Evolutionary conservation across 2,797 vertebrate genomes (phyloP).

Genomic region (Chiroxiphia lanceolata): DNA sequence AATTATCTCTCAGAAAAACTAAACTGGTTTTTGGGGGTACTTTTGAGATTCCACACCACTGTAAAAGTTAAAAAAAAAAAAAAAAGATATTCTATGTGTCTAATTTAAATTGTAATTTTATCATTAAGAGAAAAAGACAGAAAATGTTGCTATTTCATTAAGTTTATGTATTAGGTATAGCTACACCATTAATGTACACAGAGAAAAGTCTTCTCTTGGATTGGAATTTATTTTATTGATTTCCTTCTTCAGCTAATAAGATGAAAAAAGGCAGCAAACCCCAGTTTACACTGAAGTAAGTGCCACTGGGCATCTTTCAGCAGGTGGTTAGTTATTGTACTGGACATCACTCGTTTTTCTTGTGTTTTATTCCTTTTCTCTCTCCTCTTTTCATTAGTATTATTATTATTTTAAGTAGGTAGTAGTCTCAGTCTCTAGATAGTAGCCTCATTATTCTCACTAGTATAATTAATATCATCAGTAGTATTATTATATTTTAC

Average conservation of each 20-base stretch:
- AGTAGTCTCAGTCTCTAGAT: neutral
- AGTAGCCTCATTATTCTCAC: neutral
- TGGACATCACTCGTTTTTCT: neutral
- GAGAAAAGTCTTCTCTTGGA: neutral
- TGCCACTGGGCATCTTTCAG: fast-evolving
- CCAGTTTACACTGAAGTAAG: neutral
- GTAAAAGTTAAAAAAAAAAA: neutral
- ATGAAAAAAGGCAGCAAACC: neutral
- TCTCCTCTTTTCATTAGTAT: neutral
- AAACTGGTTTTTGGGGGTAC: neutral
- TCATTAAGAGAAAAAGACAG: neutral
- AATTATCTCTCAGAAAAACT: neutral
- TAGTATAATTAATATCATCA: neutral
- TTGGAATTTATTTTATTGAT: neutral
- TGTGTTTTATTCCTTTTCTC: neutral
- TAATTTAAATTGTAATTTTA: neutral
- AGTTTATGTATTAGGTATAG: neutral
- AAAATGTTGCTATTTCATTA: neutral
- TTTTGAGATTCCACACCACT: neutral
- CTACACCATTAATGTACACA: neutral
- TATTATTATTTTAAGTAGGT: neutral
- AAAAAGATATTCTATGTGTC: neutral
- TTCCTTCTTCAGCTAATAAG: neutral
- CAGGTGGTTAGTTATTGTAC: neutral
- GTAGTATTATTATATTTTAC: neutral